phyloP scores from a whole-genome alignment of 2,113 vertebrate genomes.

The Dasyornis broadbenti region DNA sequence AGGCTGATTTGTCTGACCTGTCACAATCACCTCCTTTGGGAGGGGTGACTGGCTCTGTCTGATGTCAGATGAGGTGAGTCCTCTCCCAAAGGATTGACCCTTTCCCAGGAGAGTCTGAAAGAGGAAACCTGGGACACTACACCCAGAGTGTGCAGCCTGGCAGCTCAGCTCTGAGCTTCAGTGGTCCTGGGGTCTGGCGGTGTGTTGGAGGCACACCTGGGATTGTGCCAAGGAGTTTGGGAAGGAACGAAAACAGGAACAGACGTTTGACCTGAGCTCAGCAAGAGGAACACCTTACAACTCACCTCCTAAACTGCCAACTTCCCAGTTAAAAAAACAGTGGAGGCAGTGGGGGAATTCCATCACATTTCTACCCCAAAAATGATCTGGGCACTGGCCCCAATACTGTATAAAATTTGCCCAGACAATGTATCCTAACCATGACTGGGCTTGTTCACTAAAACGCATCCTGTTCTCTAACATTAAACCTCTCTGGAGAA shows the following conservation, averaged over 20 bases:
- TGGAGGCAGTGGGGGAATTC: neutral
- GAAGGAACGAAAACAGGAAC: neutral
- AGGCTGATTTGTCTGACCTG: neutral
- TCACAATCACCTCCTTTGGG: neutral
- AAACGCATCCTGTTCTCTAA: neutral
- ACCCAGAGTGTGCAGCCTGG: neutral
- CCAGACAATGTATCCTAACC: neutral
- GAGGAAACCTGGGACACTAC: neutral
- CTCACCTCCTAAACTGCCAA: neutral
- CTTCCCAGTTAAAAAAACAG: neutral
- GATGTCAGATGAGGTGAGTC: neutral
- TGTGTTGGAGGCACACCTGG: neutral
- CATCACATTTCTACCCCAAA: accelerated
- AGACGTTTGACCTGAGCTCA: neutral
- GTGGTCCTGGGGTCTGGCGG: neutral
- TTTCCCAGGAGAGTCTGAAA: neutral
- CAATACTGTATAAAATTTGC: neutral
- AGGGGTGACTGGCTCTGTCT: neutral
- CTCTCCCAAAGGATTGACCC: neutral
- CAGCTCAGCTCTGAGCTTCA: neutral
- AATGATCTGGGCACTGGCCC: neutral
- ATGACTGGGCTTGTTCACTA: neutral
- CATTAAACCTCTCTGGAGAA: neutral
- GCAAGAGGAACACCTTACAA: neutral
- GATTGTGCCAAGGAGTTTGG: neutral